Evolutionary conservation across 2,797 vertebrate genomes (phyloP).

Genomic region (Hozukius guyotensis): DNA sequence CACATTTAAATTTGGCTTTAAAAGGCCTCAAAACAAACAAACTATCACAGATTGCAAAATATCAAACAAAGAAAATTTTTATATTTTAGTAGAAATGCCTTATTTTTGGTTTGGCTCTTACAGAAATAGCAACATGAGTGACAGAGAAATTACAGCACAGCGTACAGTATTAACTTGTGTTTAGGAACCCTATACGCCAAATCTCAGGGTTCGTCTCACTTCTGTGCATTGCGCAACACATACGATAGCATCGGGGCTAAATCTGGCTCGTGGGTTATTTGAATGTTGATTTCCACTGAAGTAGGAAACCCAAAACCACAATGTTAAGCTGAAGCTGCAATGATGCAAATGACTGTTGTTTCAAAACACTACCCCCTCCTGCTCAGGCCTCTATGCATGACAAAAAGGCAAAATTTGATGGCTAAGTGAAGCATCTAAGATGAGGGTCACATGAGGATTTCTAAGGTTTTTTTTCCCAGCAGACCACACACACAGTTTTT

Average conservation of each 20-base stretch:
- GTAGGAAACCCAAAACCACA: conserved; percentile 17
- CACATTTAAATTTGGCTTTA: background rate
- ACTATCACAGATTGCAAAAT: background rate
- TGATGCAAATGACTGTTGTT: conserved; percentile 1
- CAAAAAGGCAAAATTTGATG: background rate
- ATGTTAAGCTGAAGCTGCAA: conserved; percentile 22
- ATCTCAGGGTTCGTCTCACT: conserved; percentile 20
- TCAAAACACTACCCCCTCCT: background rate
- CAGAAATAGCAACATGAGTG: conserved; percentile 25
- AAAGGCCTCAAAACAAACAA: conserved; percentile 11
- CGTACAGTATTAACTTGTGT: conserved; percentile 44
- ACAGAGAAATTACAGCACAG: conserved; percentile 20
- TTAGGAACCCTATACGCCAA: conserved; percentile 15
- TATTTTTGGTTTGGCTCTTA: background rate
- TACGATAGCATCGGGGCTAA: background rate
- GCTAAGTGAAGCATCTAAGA: background rate
- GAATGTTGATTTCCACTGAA: conserved; percentile 22
- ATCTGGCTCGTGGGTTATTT: conserved; percentile 7
- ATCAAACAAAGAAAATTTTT: conserved; percentile 1
- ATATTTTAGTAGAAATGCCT: conserved; percentile 9
- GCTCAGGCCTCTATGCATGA: background rate
- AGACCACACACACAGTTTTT: background rate
- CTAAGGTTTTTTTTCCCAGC: background rate
- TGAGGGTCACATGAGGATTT: background rate
- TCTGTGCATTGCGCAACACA: background rate